Evolutionary conservation across 2,888 invertebrate species (phyloP).

Genomic region (Yponomeuta evonymella): DNA sequence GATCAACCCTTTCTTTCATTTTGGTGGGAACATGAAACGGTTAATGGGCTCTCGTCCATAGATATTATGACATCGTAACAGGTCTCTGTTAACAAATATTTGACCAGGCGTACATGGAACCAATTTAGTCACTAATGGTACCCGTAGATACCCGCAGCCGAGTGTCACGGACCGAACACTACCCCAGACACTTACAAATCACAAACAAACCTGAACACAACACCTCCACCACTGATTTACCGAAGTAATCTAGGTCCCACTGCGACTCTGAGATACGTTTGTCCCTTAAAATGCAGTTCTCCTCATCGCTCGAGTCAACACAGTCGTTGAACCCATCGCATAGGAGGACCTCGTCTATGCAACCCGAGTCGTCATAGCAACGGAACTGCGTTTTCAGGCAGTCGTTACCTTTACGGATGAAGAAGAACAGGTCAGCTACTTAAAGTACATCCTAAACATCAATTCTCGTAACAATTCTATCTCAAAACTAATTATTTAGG

Average conservation of each 20-base stretch:
- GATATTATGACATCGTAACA: too few species aligned
- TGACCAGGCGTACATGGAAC: not conserved
- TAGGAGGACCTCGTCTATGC: conserved; percentile 71
- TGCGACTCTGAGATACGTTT: conserved; percentile 42
- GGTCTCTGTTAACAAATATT: not conserved
- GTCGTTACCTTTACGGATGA: conserved; percentile 54
- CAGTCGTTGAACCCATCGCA: conserved; percentile 80
- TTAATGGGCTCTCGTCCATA: too few species aligned
- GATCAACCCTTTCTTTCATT: too few species aligned
- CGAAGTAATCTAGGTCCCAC: conserved; percentile 20
- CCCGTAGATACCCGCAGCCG: not conserved
- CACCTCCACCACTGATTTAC: conserved; percentile 8
- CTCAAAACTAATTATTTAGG: not conserved
- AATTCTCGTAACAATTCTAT: too few species aligned
- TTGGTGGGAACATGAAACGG: too few species aligned
- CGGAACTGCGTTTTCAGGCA: conserved; percentile 65
- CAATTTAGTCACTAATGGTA: not conserved
- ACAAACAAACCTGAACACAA: not conserved
- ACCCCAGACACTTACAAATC: conserved; percentile 7
- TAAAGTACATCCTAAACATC: too few species aligned
- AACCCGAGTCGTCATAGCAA: conserved; percentile 76
- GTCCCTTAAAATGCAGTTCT: conserved; percentile 69
- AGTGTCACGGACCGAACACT: conserved; percentile 7
- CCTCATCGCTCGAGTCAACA: conserved; percentile 79
- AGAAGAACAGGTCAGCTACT: conserved; percentile 26